phyloP scores from a whole-genome alignment of 2,888 invertebrate species.

The Prosopocoilus inquinatus region DNA sequence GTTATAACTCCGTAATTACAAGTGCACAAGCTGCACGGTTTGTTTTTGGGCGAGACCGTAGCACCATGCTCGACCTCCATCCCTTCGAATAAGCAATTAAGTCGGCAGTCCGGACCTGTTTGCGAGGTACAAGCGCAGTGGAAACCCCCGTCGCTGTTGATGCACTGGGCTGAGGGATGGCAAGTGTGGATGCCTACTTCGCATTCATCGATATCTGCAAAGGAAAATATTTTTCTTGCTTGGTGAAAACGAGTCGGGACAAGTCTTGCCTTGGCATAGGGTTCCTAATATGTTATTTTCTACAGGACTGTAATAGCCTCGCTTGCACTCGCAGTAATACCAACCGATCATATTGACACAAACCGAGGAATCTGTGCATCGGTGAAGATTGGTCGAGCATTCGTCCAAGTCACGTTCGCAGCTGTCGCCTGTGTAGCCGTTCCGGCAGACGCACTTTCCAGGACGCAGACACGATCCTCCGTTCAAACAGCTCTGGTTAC shows the following conservation, averaged over 20 bases:
- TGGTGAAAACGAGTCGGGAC: background rate
- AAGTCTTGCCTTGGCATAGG: slow-evolving; percentile 61
- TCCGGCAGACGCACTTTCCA: slow-evolving; percentile 74
- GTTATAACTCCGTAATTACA: slow-evolving; percentile 62
- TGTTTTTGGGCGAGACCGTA: slow-evolving; percentile 47
- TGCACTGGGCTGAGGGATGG: slow-evolving; percentile 73
- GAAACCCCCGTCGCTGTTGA: slow-evolving; percentile 78
- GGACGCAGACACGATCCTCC: slow-evolving; percentile 79
- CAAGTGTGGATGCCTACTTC: slow-evolving; percentile 74
- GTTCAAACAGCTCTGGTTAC: slow-evolving; percentile 77
- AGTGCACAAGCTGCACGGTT: slow-evolving; percentile 54
- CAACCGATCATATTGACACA: slow-evolving; percentile 89
- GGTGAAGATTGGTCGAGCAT: slow-evolving; percentile 67
- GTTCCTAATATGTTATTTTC: slow-evolving; percentile 58
- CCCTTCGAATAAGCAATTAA: slow-evolving; percentile 75
- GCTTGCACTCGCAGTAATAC: slow-evolving; percentile 83
- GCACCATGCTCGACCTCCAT: slow-evolving; percentile 61
- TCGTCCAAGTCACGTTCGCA: slow-evolving; percentile 89
- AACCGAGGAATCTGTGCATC: slow-evolving; percentile 72
- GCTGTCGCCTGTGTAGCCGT: slow-evolving; percentile 76
- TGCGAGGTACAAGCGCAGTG: slow-evolving; percentile 67
- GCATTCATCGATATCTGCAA: slow-evolving; percentile 81
- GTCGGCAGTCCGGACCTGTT: slow-evolving; percentile 58
- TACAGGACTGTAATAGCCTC: slow-evolving; percentile 67
- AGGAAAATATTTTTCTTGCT: too few relatives aligned